Percentiles rank a stretch among this genome's conserved stretches.
Conservation (phyloP, 30 jellyfish, hydroid and myxozoan species). For the Mastigias papua region DNA sequence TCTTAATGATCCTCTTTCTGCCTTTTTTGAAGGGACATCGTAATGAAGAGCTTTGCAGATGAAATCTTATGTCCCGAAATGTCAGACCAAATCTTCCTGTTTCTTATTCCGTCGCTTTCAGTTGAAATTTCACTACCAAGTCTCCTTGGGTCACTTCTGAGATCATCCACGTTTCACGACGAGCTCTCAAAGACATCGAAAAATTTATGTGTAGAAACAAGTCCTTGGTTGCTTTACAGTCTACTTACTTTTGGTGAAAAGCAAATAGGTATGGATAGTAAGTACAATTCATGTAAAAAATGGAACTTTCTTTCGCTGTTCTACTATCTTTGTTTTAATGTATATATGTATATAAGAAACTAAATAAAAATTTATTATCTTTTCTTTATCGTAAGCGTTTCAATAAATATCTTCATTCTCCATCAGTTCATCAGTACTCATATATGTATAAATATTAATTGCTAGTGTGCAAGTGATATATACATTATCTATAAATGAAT, state of each 20-base stretch:
- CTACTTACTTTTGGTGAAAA: constrained; percentile 71
- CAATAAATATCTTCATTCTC: too few species aligned
- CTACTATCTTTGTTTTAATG: too few species aligned
- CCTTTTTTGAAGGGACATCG: constrained; percentile 34
- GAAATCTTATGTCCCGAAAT: constrained; percentile 81
- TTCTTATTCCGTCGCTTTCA: constrained; percentile 84
- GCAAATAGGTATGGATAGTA: constrained; percentile 83
- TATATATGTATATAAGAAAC: too few species aligned
- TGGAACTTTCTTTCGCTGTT: too few species aligned
- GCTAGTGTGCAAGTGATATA: too few species aligned
- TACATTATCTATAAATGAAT: too few species aligned
- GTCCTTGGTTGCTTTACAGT: constrained; percentile 88
- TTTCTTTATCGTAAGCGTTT: too few species aligned
- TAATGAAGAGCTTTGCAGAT: constrained; percentile 60
- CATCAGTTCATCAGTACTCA: too few species aligned
- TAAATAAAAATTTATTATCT: too few species aligned
- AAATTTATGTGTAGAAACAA: constrained; percentile 9
- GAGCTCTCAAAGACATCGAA: background rate
- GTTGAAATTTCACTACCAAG: constrained; percentile 47
- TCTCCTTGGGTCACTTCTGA: constrained; percentile 54
- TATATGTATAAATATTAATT: too few species aligned
- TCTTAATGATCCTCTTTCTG: background rate
- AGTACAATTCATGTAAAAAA: too few species aligned
- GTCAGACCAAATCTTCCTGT: constrained; percentile 86
- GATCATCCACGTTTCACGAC: background rate